phyloP scores from a whole-genome alignment of 2,888 invertebrate species.

The Chydorus sphaericus region DNA sequence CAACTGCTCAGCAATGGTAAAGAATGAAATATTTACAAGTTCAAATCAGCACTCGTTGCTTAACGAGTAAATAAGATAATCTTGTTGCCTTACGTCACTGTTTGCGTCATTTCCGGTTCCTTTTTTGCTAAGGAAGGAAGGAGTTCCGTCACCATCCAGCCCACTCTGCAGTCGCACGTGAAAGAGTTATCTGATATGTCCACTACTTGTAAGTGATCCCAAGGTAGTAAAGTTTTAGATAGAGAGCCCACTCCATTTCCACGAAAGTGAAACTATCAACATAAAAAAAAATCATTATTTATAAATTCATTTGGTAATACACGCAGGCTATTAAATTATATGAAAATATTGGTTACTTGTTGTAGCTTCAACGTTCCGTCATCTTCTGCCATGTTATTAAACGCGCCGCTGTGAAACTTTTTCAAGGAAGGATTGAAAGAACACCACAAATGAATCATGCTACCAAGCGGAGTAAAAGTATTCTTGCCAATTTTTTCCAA shows the following conservation, averaged over 20 bases:
- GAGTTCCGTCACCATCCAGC: conserved; percentile 41
- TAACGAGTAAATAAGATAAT: not conserved
- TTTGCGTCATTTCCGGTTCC: conserved; percentile 33
- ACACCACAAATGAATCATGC: conserved; percentile 36
- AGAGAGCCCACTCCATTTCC: conserved; percentile 36
- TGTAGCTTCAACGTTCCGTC: conserved; percentile 7
- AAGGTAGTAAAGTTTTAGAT: conserved; percentile 31
- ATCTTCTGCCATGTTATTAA: conserved; percentile 26
- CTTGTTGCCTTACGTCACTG: conserved; percentile 40
- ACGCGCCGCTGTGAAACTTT: conserved; percentile 43
- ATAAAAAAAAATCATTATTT: not conserved
- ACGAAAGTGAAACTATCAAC: conserved; percentile 40
- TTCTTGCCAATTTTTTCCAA: conserved; percentile 40
- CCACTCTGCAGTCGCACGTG: conserved; percentile 42
- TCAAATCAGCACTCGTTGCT: not conserved
- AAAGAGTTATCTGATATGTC: conserved; percentile 47
- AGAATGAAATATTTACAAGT: not conserved
- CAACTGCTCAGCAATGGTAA: conserved; percentile 31
- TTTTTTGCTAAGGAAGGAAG: conserved; percentile 35
- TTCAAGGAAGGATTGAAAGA: conserved; percentile 46
- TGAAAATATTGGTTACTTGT: conserved; percentile 3
- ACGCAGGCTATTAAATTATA: not conserved
- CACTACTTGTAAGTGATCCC: conserved; percentile 30
- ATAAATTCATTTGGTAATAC: not conserved
- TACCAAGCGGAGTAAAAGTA: conserved; percentile 40